Base-by-base conservation (phyloP, 2,888 invertebrate genomes). In the Agrotis ipsilon region DNA sequence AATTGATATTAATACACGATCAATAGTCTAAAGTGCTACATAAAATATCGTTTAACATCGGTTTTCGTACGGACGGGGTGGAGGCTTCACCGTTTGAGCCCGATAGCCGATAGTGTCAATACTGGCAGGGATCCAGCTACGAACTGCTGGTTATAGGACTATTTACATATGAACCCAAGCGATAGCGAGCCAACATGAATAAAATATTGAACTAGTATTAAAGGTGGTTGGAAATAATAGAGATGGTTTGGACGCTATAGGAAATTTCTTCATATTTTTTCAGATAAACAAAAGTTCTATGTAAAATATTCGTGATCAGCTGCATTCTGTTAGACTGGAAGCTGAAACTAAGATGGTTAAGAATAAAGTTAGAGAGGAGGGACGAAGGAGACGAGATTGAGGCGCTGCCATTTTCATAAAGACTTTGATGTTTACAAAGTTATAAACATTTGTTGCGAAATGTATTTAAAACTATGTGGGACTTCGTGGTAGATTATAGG, bases 121-220 rank as follows among this genome's bases (percentile, higher is more conserved):
- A 92, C 91, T 92, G 93, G 93, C 93, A 88, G 80, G 84, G 88
- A 89, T 92, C 93, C 93, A 93, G 90, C 90, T 75, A 86, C 83
- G 79, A 73, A 86, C 84, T 80, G 54, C 72, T 76, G 76, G 81
- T 81, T 82, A 84, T 84, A 65, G 32, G 67, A 78, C 81, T 89
- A 91, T 92, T 91, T 91, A 89, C 91, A 91, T 89, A 86, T 83
- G 81, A 87, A 88, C 83, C 83, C 85, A 80, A 75, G 67, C 85
- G 81, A 84, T 88, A 85, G 77, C 66, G 67, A 73, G 61, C 59
- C 65, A 46, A 58, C 48, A 78, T 81, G 76, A 83, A 87, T 86
- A 86, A 78, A 81, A 85, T 84, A 83, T 78, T 49, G 43, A 45
- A 72, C 60, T 61, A 48, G 39, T 68, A 55, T 68, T 71, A 68